phyloP scores from a whole-genome alignment of 2,797 vertebrate genomes.

The Galaxias olidus region DNA sequence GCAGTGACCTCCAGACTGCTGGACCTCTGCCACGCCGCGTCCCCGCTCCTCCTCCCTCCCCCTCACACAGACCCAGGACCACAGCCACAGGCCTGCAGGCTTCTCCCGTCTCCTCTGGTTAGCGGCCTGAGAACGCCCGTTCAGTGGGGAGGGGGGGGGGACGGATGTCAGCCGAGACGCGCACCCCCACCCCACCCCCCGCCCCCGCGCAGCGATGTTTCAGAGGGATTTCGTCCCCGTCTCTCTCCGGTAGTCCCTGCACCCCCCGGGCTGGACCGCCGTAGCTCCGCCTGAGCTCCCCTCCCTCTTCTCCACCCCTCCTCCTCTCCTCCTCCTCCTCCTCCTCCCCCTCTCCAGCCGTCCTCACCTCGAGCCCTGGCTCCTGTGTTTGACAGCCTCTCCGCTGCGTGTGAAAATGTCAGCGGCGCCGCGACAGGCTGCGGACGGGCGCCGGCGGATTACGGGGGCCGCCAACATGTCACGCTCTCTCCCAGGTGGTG shows the following conservation, averaged over 20 bases:
- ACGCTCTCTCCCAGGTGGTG: conserved; percentile 6
- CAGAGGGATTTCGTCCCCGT: too few species aligned
- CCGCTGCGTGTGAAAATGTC: conserved; percentile 53
- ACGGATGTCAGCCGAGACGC: too few species aligned
- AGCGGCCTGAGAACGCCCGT: too few species aligned
- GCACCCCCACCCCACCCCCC: too few species aligned
- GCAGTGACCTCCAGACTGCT: too few species aligned
- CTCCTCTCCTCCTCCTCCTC: conserved; percentile 37
- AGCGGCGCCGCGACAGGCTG: conserved; percentile 34
- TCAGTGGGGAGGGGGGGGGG: too few species aligned
- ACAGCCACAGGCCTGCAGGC: background rate
- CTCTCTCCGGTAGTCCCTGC: too few species aligned
- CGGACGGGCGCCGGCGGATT: conserved; percentile 29
- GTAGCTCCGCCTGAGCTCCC: too few species aligned
- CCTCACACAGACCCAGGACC: background rate
- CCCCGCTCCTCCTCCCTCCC: too few species aligned
- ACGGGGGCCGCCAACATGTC: too few species aligned
- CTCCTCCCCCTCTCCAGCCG: conserved; percentile 5
- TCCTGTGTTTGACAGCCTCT: conserved; percentile 35
- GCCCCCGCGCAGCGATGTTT: too few species aligned
- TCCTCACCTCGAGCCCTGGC: conserved; percentile 41
- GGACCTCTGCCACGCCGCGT: conserved; percentile 36
- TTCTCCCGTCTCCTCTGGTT: conserved; percentile 56
- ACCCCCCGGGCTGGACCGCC: too few species aligned
- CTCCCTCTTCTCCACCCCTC: conserved; percentile 27